Conservation (phyloP, 2,113 vertebrate species). For the Scalopus aquaticus region DNA sequence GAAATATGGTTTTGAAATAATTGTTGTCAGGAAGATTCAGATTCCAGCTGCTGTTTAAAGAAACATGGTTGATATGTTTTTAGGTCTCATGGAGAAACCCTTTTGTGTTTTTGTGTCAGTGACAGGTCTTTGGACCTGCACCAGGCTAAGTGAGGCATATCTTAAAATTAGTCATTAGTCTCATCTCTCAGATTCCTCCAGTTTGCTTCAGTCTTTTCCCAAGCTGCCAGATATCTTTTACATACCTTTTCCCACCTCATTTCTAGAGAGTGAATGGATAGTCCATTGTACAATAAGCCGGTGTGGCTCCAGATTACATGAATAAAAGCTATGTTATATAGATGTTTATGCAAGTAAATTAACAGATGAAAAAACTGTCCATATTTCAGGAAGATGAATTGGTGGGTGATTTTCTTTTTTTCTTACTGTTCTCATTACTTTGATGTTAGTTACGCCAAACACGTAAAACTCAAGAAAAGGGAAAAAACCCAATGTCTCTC, state of each 20-base stretch:
- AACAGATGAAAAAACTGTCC: not conserved
- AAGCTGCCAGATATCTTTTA: not conserved
- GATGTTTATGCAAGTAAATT: not conserved
- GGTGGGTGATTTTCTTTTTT: not conserved
- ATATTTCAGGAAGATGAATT: constrained; percentile 23
- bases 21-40: not conserved
- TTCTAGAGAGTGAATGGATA: constrained; percentile 18
- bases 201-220: not conserved
- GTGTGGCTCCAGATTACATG: not conserved
- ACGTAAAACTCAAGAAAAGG: constrained; percentile 37
- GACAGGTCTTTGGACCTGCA: not conserved
- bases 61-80: not conserved
- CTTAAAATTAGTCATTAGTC: too few species aligned
- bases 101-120: not conserved
- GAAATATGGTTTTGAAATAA: not conserved
- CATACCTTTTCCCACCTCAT: not conserved
- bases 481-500: not conserved
- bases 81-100: not conserved
- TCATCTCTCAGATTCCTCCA: not conserved
- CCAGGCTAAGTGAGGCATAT: not conserved
- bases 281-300: not conserved
- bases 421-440: not conserved
- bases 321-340: not conserved
- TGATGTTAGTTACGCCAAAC: not conserved
- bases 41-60: not conserved